Percentiles rank a stretch among this genome's conserved stretches.
Conservation (phyloP, 2,888 invertebrate genomes). For the Limnephilus lunatus region DNA sequence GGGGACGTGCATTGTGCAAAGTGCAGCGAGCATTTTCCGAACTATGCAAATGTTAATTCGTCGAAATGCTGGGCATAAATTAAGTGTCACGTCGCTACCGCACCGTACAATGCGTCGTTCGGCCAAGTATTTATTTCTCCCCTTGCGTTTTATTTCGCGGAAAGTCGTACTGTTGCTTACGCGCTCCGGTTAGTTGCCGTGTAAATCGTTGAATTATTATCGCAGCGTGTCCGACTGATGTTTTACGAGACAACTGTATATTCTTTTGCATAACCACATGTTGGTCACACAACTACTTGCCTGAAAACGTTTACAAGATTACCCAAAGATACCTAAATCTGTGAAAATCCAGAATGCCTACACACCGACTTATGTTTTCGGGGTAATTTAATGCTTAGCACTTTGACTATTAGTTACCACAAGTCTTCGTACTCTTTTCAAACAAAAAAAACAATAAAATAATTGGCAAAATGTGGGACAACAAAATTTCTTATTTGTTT, state of each 20-base stretch:
- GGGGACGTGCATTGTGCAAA: neutral
- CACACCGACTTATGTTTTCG: neutral
- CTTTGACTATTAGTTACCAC: neutral
- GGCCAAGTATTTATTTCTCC: constrained; percentile 31
- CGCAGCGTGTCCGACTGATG: neutral
- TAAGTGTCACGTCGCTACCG: constrained; percentile 30
- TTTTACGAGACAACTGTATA: constrained; percentile 30
- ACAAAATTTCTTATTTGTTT: too few species aligned
- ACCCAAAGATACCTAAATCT: neutral
- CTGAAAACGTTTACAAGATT: neutral
- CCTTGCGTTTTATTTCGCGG: constrained; percentile 17
- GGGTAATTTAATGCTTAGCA: neutral
- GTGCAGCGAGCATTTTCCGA: neutral
- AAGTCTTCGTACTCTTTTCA: neutral
- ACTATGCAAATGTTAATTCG: constrained; percentile 8
- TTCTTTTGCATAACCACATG: constrained; percentile 21
- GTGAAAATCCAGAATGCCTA: neutral
- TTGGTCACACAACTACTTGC: neutral
- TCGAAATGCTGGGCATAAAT: constrained; percentile 31
- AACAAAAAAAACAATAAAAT: neutral
- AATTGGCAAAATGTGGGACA: neutral
- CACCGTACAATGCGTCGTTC: constrained; percentile 42
- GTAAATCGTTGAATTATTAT: constrained; percentile 28
- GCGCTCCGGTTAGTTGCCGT: constrained; percentile 17
- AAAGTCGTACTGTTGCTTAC: constrained; percentile 1